phyloP scores from a whole-genome alignment of 2,113 vertebrate genomes.

The Indicator indicator region DNA sequence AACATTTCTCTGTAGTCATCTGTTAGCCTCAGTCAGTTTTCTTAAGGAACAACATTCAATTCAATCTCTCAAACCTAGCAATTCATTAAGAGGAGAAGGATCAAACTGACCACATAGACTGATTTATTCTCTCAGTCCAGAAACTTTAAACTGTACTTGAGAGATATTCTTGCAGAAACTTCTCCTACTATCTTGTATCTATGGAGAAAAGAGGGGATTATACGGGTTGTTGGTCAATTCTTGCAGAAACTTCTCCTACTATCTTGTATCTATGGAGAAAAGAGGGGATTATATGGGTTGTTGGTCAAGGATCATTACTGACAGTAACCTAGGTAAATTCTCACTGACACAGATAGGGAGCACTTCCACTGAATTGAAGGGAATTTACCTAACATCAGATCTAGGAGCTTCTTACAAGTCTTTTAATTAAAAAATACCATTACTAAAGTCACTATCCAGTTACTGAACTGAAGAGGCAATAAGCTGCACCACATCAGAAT shows the following conservation, averaged over 20 bases:
- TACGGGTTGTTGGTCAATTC: not conserved
- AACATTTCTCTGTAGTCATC: not conserved
- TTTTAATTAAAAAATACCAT: constrained; percentile 10
- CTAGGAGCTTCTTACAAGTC: not conserved
- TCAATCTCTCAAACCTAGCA: not conserved
- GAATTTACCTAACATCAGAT: not conserved
- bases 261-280: not conserved
- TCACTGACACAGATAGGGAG: not conserved
- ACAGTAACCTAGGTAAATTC: not conserved
- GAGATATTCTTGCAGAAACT: not conserved
- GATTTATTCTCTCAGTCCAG: not conserved
- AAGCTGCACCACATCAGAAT: not conserved
- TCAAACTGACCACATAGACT: not conserved
- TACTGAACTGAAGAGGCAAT: not conserved
- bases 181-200: not conserved
- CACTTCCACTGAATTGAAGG: not conserved
- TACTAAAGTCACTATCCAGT: not conserved
- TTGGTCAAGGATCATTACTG: constrained; percentile 17
- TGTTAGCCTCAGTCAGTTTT: not conserved
- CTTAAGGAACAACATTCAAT: not conserved
- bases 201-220: not conserved
- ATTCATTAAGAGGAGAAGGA: constrained; percentile 3
- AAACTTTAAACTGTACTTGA: not conserved
- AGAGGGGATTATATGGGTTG: not conserved
- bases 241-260: not conserved